These are phyloP conservation scores for Entomobrya proxima DNA, from an alignment of 2,888 invertebrate genomes.

Conservation along the genomic window DNA sequence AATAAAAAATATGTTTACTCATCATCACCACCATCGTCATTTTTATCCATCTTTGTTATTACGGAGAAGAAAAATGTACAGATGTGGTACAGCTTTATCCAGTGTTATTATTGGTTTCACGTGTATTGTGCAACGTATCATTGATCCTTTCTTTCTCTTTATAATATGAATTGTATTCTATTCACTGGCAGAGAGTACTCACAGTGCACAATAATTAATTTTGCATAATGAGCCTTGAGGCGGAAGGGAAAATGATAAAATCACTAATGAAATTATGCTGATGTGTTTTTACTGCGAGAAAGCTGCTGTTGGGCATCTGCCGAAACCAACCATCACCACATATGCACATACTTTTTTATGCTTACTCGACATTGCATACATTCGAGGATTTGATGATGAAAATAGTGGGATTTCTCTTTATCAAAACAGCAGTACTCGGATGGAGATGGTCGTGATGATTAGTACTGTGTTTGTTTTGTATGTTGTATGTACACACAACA, in stretches of 20 bases:
- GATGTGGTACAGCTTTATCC: constrained; percentile 43
- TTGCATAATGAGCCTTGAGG: constrained; percentile 69
- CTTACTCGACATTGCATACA: constrained; percentile 15
- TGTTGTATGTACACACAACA: background rate
- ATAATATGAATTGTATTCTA: background rate
- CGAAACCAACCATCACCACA: constrained; percentile 20
- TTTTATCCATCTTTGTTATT: background rate
- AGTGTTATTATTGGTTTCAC: background rate
- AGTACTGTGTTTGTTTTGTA: background rate
- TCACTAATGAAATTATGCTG: constrained; percentile 69
- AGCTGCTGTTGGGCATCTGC: constrained; percentile 55
- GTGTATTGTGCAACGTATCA: background rate
- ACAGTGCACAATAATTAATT: constrained; percentile 61
- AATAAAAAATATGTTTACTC: constrained; percentile 44
- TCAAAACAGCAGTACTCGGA: constrained; percentile 23
- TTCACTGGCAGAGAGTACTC: background rate
- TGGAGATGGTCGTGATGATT: constrained; percentile 47
- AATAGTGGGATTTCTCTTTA: background rate
- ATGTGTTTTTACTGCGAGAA: constrained; percentile 53
- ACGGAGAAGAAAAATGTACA: constrained; percentile 38
- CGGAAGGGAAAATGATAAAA: constrained; percentile 66
- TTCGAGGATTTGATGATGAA: background rate
- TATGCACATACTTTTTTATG: constrained; percentile 31
- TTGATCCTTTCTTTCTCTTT: background rate
- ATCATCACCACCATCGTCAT: constrained; percentile 30